A percentile compares a stretch with the other conserved stretches of the same genome.
phyloP scores from a whole-genome alignment of 2,888 invertebrate species.

The Apotomis betuletana region DNA sequence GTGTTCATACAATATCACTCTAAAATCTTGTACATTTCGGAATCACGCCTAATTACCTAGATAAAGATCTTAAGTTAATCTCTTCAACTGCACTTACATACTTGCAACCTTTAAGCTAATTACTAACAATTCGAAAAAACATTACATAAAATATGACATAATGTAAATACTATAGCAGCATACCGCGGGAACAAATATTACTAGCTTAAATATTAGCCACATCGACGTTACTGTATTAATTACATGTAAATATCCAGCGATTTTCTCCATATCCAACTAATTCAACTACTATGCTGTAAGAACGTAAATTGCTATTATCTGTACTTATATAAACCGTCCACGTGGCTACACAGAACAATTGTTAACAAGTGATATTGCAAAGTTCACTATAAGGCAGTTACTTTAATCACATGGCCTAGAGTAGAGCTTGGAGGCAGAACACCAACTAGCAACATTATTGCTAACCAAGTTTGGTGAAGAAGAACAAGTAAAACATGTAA shows the following conservation, averaged over 20 bases:
- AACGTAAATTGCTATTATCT: background rate
- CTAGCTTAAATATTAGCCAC: conserved; percentile 16
- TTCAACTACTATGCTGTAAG: background rate
- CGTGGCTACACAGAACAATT: conserved; percentile 22
- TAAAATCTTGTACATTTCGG: conserved; percentile 38
- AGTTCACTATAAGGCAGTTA: conserved; percentile 31
- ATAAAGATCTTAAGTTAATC: conserved; percentile 33
- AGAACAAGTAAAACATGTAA: background rate
- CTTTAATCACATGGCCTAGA: conserved; percentile 7
- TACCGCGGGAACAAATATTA: conserved; percentile 19
- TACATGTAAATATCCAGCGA: background rate
- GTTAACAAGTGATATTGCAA: conserved; percentile 35
- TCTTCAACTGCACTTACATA: conserved; percentile 19
- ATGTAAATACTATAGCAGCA: conserved; percentile 26
- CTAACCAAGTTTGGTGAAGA: background rate
- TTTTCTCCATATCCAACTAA: background rate
- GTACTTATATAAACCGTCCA: background rate
- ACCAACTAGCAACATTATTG: background rate
- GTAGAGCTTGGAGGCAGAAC: conserved; percentile 7
- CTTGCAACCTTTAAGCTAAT: conserved; percentile 30
- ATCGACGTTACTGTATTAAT: conserved; percentile 7
- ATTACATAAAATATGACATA: conserved; percentile 34
- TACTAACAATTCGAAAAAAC: conserved; percentile 35
- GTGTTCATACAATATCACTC: conserved; percentile 41
- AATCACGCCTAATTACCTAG: conserved; percentile 29